Conservation (phyloP, 2,797 vertebrate genomes). For the Halcyon chelicuti region DNA sequence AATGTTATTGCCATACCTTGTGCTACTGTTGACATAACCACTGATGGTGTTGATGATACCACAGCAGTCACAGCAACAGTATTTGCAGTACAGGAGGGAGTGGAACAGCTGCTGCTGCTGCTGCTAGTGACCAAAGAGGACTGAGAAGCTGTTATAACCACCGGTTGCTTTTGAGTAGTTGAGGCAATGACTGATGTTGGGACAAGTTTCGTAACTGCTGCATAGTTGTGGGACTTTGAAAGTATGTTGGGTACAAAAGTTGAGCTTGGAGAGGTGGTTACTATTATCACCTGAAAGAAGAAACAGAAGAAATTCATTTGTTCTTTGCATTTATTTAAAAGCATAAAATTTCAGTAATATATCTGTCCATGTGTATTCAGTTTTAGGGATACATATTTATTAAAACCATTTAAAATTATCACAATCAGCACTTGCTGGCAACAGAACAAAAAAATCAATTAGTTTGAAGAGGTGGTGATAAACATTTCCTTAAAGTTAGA, state of each 20-base stretch:
- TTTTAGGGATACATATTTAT: neutral
- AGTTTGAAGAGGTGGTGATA: neutral
- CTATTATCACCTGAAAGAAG: constrained; percentile 92
- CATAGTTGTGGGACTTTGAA: constrained; percentile 94
- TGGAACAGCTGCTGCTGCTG: constrained; percentile 73
- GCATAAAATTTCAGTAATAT: neutral
- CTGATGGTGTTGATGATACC: constrained; percentile 90
- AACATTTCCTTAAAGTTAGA: neutral
- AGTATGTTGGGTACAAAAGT: constrained; percentile 98
- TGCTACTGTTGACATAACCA: constrained; percentile 95
- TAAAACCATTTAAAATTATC: neutral
- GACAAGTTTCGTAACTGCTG: constrained; percentile 91
- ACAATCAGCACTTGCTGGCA: neutral
- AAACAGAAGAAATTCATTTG: constrained; percentile 5
- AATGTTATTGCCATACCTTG: constrained; percentile 79
- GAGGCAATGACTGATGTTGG: constrained; percentile 89
- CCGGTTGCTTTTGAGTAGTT: constrained; percentile 91
- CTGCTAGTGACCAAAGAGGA: constrained; percentile 77
- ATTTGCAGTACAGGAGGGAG: constrained; percentile 77
- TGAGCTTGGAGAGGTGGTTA: constrained; percentile 98
- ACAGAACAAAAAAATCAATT: neutral
- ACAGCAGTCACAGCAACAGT: constrained; percentile 91
- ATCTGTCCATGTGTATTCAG: neutral
- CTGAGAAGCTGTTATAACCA: constrained; percentile 90
- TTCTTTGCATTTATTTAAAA: neutral